Evolutionary conservation across 2,797 vertebrate genomes (phyloP).

Genomic region (Sus cebifrons): DNA sequence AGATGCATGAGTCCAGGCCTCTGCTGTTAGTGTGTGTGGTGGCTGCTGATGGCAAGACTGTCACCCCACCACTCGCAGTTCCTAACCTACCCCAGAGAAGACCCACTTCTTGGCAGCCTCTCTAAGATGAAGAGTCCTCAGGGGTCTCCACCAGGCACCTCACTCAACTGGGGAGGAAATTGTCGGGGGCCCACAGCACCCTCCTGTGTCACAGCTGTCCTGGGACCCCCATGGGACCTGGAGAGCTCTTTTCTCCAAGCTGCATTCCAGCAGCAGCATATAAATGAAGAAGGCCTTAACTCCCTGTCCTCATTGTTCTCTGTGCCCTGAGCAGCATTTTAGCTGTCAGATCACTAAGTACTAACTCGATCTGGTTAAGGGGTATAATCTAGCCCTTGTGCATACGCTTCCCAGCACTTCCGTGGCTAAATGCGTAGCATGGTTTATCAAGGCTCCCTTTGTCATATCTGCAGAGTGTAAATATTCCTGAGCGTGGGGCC

Average conservation of each 20-base stretch:
- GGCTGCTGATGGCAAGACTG: background rate
- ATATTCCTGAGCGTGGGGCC: background rate
- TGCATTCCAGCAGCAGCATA: background rate
- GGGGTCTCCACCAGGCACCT: background rate
- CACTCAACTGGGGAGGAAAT: background rate
- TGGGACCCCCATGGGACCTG: fast-evolving
- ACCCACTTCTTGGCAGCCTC: background rate
- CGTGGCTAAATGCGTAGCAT: no score
- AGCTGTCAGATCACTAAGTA: background rate
- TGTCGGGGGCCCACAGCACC: fast-evolving
- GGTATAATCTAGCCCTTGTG: background rate
- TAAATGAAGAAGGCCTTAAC: background rate
- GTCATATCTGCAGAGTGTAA: background rate
- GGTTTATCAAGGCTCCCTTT: background rate
- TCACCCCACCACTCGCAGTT: fast-evolving
- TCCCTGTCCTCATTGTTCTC: fast-evolving
- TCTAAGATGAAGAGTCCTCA: background rate
- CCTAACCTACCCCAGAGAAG: background rate
- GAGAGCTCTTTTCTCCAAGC: background rate
- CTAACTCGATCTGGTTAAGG: background rate
- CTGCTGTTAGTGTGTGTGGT: background rate
- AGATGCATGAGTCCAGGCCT: background rate
- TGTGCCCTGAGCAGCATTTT: background rate
- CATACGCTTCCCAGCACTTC: background rate
- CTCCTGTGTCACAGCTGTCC: background rate